Base-by-base conservation (phyloP, 2,113 vertebrate genomes). In the Oceanites oceanicus region DNA sequence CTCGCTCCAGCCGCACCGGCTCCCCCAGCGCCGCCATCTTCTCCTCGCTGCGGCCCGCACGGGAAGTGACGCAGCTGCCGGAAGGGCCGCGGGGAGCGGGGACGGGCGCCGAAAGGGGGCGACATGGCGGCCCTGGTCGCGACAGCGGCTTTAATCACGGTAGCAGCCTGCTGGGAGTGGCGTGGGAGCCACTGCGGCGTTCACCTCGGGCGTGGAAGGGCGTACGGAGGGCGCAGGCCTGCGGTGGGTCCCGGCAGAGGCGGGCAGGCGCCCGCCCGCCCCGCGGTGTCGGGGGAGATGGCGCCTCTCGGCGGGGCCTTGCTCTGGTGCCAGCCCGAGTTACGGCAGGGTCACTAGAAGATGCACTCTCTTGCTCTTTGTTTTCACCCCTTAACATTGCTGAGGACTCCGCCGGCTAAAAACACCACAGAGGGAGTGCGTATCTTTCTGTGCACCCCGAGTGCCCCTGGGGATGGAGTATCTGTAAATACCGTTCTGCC, bases 1-100 rank as follows among this genome's bases (percentile, higher is more conserved):
- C 99, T 98, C 99, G 97, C 97, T 99, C 99, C 98, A 99, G 91
- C 59, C 99, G 98, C 61, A 99, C 99, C 38, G 99, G 98, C 63
- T 99, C 99, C 3, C 99, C 98, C 40, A 99, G 94, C 73, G 99
- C 99, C 98, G 99, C 99, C 98, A 98, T 98, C 98, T 98, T 98
- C 78, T 94, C 92, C 44, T 53, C 55, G 17, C 61, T 34, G 26
- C 15, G 36, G 62, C 79, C 88, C 91, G 91, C 65, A 53, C 75
- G 42, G 98, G 98, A 98, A 98, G 62, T 98, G 97, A 97, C 97
- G 96, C 2, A 3, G 0, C 36, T 4, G 29, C 36, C 83, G 63
- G 65, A 62, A 78, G 13, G 4, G 70, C 15, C 5, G n/a, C 9
- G 13, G 10, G 14, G 23, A 38, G 18, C 5, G 53, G 6, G 15